Evolutionary conservation across 1,140 invertebrate genomes (phyloP).

Genomic region (Pygmarrhopalites habei): DNA sequence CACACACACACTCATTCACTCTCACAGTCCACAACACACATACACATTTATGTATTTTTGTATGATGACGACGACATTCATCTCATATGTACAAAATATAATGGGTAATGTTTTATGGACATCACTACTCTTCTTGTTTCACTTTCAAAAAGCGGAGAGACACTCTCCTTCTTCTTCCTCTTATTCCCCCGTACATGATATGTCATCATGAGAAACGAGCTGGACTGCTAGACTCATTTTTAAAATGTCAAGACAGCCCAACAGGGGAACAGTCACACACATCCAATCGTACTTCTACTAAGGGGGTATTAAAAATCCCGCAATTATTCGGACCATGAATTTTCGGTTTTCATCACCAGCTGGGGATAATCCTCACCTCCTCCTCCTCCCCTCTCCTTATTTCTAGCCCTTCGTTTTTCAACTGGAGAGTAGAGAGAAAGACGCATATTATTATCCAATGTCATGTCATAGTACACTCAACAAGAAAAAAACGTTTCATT

Average conservation of each 20-base stretch:
- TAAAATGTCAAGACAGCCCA: background rate
- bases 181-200: background rate
- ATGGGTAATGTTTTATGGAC: no score
- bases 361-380: no score
- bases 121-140: no score
- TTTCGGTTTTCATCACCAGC: constrained; percentile 13
- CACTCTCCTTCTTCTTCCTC: background rate
- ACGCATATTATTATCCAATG: background rate
- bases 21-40: background rate
- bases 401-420: no score
- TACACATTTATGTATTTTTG: background rate
- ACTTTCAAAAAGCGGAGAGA: no score
- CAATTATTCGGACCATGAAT: constrained; percentile 15
- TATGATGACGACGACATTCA: no score
- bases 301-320: constrained; percentile 8
- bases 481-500: no score
- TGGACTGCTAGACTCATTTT: constrained; percentile 4
- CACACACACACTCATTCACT: background rate
- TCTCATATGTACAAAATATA: no score
- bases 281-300: no score
- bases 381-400: no score
- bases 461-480: no score
- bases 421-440: background rate
- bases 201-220: constrained; percentile 13
- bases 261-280: background rate